These are phyloP conservation scores for Saxidomus purpurata DNA, from an alignment of 1,140 invertebrate species.

Conservation along the genomic window DNA sequence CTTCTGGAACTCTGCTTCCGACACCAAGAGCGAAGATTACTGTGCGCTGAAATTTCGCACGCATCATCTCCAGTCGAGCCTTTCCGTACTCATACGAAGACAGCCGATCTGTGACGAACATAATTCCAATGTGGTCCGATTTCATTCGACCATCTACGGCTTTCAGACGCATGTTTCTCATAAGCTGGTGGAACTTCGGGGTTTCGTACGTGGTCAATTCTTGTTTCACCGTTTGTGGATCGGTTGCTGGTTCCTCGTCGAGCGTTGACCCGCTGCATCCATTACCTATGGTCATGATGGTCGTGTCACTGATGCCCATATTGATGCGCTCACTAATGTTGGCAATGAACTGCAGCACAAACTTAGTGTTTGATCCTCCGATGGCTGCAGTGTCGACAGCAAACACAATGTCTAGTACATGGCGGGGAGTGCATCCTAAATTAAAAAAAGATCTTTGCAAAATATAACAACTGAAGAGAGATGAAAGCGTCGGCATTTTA, in stretches of 20 bases:
- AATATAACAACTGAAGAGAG: no score
- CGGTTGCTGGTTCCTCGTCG: background rate
- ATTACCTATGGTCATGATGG: constrained; percentile 29
- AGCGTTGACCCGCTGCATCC: constrained; percentile 17
- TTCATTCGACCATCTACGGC: constrained; percentile 30
- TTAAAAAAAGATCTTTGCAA: background rate
- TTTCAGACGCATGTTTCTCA: constrained; percentile 49
- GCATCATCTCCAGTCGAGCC: background rate
- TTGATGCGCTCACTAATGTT: constrained; percentile 20
- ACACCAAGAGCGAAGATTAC: constrained; percentile 42
- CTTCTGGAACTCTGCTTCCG: background rate
- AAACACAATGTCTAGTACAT: constrained; percentile 47
- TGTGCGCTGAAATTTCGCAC: constrained; percentile 28
- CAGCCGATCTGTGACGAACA: constrained; percentile 20
- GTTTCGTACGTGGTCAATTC: background rate
- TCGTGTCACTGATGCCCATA: background rate
- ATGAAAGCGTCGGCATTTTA: no score
- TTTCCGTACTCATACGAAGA: background rate
- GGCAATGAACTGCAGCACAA: constrained; percentile 31
- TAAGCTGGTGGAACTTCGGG: constrained; percentile 27
- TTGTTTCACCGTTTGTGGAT: constrained; percentile 15
- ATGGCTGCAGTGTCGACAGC: constrained; percentile 55
- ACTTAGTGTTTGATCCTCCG: constrained; percentile 33
- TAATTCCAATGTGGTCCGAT: constrained; percentile 39
- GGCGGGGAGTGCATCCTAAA: constrained; percentile 4